phyloP scores from a whole-genome alignment of 2,797 vertebrate genomes.

The Microctenopoma lineatum region DNA sequence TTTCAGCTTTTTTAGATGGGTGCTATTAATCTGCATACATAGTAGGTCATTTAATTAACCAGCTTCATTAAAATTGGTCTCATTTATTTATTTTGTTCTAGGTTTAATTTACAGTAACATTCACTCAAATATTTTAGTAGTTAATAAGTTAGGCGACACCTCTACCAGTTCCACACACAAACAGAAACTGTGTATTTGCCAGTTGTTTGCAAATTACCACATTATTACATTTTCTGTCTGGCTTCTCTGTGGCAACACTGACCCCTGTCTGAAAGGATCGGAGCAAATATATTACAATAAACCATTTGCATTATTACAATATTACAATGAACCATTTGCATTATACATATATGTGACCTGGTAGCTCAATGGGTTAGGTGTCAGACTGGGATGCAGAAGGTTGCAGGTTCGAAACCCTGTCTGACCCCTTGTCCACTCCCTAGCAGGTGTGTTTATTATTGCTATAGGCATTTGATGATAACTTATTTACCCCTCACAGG shows the following conservation, averaged over 20 bases:
- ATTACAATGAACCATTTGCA: no score
- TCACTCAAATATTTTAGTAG: background rate
- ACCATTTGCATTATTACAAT: background rate
- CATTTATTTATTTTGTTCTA: background rate
- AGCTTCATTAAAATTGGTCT: background rate
- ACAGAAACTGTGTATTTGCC: slow-evolving; percentile 2
- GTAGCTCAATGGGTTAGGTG: no score
- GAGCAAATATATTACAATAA: slow-evolving; percentile 16
- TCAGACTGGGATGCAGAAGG: no score
- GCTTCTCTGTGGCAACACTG: slow-evolving; percentile 16
- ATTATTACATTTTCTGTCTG: slow-evolving; percentile 37
- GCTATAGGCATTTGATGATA: slow-evolving; percentile 18
- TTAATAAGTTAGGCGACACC: slow-evolving; percentile 5
- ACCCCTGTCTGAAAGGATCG: slow-evolving; percentile 10
- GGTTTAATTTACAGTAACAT: slow-evolving; percentile 16
- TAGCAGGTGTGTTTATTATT: background rate
- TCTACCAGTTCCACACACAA: background rate
- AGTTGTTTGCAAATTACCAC: slow-evolving; percentile 25
- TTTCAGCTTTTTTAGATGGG: no score
- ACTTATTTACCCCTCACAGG: slow-evolving; percentile 26
- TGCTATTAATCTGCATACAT: background rate
- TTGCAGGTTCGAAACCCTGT: no score
- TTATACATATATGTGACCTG: no score
- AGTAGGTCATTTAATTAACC: background rate
- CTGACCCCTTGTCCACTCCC: no score